phyloP scores from a whole-genome alignment of 2,113 vertebrate species.

The Circaetus gallicus region DNA sequence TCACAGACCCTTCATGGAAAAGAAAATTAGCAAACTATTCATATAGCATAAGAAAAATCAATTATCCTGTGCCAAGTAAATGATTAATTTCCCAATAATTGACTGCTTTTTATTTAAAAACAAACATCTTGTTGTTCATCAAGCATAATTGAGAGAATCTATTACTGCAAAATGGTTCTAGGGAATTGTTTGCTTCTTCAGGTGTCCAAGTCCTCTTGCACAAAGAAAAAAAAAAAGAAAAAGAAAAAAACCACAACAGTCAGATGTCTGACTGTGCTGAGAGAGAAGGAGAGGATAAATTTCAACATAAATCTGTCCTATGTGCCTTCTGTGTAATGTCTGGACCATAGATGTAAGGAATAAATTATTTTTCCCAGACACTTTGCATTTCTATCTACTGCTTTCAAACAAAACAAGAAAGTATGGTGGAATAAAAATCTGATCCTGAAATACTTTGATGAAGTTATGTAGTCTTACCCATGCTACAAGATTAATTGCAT shows the following conservation, averaged over 20 bases:
- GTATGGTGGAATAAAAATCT: neutral
- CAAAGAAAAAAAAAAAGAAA: fast-evolving
- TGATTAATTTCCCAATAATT: neutral
- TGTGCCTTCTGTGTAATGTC: neutral
- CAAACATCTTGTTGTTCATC: neutral
- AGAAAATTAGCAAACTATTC: neutral
- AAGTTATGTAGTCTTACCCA: neutral
- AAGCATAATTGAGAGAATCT: neutral
- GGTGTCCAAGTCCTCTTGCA: neutral
- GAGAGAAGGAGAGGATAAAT: neutral
- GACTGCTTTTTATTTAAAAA: neutral
- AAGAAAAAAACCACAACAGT: neutral
- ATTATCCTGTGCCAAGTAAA: neutral
- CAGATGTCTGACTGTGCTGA: neutral
- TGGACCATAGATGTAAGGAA: neutral
- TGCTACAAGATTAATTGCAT: neutral
- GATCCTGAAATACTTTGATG: neutral
- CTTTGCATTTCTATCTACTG: neutral
- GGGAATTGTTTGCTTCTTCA: neutral
- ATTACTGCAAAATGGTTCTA: neutral
- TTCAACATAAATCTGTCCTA: neutral
- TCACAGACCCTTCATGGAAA: neutral
- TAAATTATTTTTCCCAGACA: neutral
- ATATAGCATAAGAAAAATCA: neutral
- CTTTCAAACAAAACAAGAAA: neutral